Evolutionary conservation across 2,888 invertebrate species (phyloP), one percentile per base, ranked within the genome.

Genomic region (Xestia sexstrigata): DNA sequence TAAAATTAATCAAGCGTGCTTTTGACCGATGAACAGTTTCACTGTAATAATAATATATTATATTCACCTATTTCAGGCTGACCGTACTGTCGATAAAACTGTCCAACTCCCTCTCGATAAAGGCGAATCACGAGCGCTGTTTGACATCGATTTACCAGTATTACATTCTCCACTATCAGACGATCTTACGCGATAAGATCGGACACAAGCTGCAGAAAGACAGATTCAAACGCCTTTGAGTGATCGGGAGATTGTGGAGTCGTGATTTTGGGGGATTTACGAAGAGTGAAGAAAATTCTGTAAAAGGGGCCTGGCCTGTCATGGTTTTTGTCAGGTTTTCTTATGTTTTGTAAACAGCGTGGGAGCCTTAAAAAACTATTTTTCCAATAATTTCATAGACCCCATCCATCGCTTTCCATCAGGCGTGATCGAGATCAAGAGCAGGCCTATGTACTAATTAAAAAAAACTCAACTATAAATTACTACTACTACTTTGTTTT

Each of bases 101-200:
- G 60, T 62, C 60, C 6, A 47, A 5, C 26, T 52, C 17, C 30
- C 42, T 81, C 45, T 60, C 58, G 52, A 74, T 74, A 52, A 45
- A 23, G 15, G 26, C 6, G 26, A 52, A 74, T 60, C 75, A 52
- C 23, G 26, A 74, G 60, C 74, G 39, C 47, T 63, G 49, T 81
- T 35, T 20, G 52, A 79, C 82, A 79, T 81, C 66, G 66, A 79
- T 79, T 79, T 79, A 75, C 8, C 0, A 1, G 60, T 67, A 52
- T 79, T 81, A 74, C 35, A 81, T 67, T 26, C 26, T 66, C 39
- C 45, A 52, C 58, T 81, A 81, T 74, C 58, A 20, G 42, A 13
- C n/a, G 5, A 74, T 81, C 65, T 74, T 49, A 23, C 26, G 2
- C 17, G 81, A 78, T 81, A 66, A 74, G 15, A 74, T 81, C 81